A percentile compares a stretch with the other conserved stretches of the same genome.
Conservation (phyloP, 2,113 vertebrate species). For the Mirounga angustirostris region DNA sequence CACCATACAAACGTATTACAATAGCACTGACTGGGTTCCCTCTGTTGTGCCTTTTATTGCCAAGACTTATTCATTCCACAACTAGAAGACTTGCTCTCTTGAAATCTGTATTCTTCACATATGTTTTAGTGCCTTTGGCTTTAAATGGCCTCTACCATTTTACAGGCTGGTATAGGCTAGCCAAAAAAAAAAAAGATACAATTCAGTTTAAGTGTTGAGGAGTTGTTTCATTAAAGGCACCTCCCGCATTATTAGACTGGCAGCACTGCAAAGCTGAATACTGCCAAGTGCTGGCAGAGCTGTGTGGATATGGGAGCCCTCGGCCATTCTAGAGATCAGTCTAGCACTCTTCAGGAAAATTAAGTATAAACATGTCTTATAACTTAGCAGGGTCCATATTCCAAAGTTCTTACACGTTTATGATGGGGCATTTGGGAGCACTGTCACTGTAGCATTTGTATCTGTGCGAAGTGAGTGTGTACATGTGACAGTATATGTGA, state of each 20-base stretch:
- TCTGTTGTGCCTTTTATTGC: not conserved
- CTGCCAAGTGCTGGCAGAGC: not conserved
- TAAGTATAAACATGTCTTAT: not conserved
- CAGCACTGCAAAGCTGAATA: not conserved
- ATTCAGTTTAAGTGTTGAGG: not conserved
- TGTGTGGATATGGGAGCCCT: accelerated
- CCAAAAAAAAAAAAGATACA: not conserved
- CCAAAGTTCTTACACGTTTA: not conserved
- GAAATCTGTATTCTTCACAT: not conserved
- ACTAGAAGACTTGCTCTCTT: not conserved
- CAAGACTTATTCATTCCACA: not conserved
- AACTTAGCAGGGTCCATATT: not conserved
- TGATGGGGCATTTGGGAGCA: not conserved
- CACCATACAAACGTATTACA: accelerated
- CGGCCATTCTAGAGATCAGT: not conserved
- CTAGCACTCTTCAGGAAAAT: not conserved
- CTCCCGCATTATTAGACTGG: not conserved
- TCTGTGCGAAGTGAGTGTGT: not conserved
- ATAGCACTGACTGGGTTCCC: not conserved
- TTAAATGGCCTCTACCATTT: not conserved
- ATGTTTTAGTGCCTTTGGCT: not conserved
- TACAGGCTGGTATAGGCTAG: not conserved
- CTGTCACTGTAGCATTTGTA: not conserved
- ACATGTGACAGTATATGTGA: not conserved
- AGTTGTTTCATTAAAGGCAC: not conserved